Percentiles rank a stretch among this genome's conserved stretches.
phyloP scores from a whole-genome alignment of 53 echinoderm and acorn worm genomes.

The Echinarachnius parma region DNA sequence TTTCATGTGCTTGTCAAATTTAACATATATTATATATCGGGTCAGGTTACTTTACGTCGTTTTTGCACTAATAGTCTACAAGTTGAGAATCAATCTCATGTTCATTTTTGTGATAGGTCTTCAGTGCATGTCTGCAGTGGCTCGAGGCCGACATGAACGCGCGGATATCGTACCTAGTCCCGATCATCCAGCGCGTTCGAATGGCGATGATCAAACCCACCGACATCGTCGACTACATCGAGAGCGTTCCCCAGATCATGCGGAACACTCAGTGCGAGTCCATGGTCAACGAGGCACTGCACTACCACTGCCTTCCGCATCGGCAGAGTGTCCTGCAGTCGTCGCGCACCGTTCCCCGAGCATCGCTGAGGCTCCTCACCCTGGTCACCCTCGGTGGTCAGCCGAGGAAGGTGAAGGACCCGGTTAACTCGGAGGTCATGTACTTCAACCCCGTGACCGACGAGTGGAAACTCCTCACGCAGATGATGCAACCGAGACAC shows the following conservation, averaged over 20 bases:
- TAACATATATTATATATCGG: too few relatives aligned
- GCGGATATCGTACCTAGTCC: conserved; percentile 40
- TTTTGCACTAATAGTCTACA: too few relatives aligned
- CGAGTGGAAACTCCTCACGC: conserved; percentile 60
- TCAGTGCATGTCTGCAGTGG: conserved; percentile 59
- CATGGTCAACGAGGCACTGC: conserved; percentile 83
- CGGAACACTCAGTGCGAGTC: conserved; percentile 63
- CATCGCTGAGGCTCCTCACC: conserved; percentile 53
- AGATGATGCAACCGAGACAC: conserved; percentile 79
- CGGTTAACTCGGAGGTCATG: conserved; percentile 56
- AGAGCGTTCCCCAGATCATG: conserved; percentile 73
- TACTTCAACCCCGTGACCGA: conserved; percentile 68
- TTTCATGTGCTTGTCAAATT: too few relatives aligned
- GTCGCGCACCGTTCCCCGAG: conserved; percentile 71
- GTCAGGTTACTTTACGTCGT: too few relatives aligned
- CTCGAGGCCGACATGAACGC: conserved; percentile 53
- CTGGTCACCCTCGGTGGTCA: conserved; percentile 83
- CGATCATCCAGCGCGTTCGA: conserved; percentile 66
- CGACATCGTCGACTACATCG: conserved; percentile 88
- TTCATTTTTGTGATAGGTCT: too few relatives aligned
- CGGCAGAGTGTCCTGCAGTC: conserved; percentile 90
- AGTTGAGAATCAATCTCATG: too few relatives aligned
- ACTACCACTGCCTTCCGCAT: conserved; percentile 88
- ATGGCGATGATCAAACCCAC: conserved; percentile 81
- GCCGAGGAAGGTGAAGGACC: conserved; percentile 68